These are phyloP conservation scores for Procambarus clarkii DNA, from an alignment of 1,140 invertebrate genomes.

Conservation along the genomic window DNA sequence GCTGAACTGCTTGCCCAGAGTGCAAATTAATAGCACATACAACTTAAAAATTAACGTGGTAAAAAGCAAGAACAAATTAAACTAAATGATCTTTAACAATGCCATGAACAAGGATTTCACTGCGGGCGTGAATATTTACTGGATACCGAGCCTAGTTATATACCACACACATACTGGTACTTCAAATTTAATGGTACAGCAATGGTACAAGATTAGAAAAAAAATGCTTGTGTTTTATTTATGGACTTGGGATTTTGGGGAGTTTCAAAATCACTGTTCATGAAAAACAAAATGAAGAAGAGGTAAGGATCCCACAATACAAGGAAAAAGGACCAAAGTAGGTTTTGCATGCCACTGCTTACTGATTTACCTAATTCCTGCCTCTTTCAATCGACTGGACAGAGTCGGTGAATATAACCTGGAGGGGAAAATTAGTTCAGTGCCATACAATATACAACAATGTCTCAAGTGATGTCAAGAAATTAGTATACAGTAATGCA, in stretches of 20 bases:
- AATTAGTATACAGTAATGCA: neutral
- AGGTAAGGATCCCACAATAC: conserved; percentile 47
- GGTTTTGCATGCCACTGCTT: conserved; percentile 49
- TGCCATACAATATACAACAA: conserved; percentile 22
- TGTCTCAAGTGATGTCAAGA: neutral
- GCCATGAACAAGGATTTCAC: conserved; percentile 40
- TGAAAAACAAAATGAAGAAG: conserved; percentile 25
- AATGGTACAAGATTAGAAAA: neutral
- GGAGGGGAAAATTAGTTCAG: conserved; percentile 65
- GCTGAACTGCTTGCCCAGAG: neutral
- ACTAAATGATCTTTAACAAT: neutral
- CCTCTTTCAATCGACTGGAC: conserved; percentile 72
- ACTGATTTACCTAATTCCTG: conserved; percentile 72
- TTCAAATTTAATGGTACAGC: neutral
- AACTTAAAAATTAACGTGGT: conserved; percentile 2
- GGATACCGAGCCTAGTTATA: neutral
- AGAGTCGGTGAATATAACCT: conserved; percentile 72
- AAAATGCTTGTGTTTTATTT: neutral
- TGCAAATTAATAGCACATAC: neutral
- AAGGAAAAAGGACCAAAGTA: conserved; percentile 30
- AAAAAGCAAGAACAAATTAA: conserved; percentile 5
- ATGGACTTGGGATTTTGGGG: neutral
- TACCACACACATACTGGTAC: neutral
- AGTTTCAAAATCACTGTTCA: conserved; percentile 48
- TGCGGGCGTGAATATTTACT: neutral